A percentile compares a stretch with the other conserved stretches of the same genome.
Evolutionary conservation across 1,140 invertebrate species (phyloP).

Genomic region (Sarcophaga bullata): DNA sequence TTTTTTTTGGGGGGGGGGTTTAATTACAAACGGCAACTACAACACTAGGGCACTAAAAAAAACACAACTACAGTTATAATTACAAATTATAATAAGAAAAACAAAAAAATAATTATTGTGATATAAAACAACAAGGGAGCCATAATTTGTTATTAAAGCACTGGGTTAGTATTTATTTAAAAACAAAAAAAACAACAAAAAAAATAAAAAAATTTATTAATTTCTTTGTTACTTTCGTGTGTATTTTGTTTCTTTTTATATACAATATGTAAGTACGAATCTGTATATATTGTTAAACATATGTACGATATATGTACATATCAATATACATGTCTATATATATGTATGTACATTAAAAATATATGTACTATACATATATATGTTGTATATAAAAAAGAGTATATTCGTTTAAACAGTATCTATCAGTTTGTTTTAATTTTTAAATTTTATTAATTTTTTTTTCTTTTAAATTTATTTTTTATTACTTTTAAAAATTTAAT

Average conservation of each 20-base stretch:
- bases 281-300: not conserved
- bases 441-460: not conserved
- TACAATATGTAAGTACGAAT: not conserved
- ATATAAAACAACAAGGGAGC: not conserved
- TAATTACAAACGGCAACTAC: no score
- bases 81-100: not conserved
- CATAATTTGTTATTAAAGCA: constrained; percentile 6
- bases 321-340: not conserved
- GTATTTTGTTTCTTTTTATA: not conserved
- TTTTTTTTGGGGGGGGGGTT: no score
- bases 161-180: not conserved
- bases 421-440: no score
- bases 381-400: not conserved
- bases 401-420: no score
- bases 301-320: not conserved
- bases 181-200: no score
- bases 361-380: not conserved
- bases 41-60: no score
- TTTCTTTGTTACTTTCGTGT: not conserved
- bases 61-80: no score
- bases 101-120: not conserved
- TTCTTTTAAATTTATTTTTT: not conserved
- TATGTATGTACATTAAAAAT: not conserved
- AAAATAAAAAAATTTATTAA: not conserved
- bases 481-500: not conserved